These are phyloP conservation scores for Myopa tessellatipennis DNA, from an alignment of 2,888 invertebrate species.

Conservation along the genomic window DNA sequence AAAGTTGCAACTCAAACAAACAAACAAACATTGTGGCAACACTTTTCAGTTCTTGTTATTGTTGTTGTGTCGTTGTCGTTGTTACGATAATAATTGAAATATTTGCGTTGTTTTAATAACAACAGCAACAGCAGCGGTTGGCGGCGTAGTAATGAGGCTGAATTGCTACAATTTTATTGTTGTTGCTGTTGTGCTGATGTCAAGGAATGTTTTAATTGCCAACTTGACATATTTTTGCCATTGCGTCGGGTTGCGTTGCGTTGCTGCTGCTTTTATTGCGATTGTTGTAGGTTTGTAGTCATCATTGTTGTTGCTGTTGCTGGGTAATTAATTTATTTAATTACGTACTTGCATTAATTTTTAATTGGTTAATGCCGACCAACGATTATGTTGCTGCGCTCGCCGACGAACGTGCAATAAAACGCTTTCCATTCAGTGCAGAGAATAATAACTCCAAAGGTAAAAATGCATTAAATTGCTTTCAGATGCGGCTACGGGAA, in stretches of 20 bases:
- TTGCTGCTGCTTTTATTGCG: slow-evolving; percentile 14
- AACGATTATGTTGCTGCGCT: slow-evolving; percentile 44
- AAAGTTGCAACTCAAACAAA: background rate
- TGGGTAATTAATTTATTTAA: slow-evolving; percentile 50
- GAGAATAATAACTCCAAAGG: slow-evolving; percentile 2
- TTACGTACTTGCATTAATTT: slow-evolving; percentile 48
- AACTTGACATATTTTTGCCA: slow-evolving; percentile 28
- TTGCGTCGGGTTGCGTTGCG: background rate
- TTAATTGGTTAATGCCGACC: slow-evolving; percentile 50
- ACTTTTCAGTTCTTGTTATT: background rate
- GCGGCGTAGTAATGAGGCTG: background rate
- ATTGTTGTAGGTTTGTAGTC: background rate
- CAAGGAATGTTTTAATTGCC: background rate
- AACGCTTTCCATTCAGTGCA: slow-evolving; percentile 25
- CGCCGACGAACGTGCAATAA: slow-evolving; percentile 24
- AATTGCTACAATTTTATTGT: slow-evolving; percentile 5
- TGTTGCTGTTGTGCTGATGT: background rate
- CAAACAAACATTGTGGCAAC: slow-evolving; percentile 7
- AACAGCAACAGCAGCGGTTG: slow-evolving; percentile 8
- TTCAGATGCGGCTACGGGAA: slow-evolving; percentile 6
- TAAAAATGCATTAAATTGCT: slow-evolving; percentile 20
- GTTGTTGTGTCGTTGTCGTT: background rate
- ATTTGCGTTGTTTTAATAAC: slow-evolving; percentile 24
- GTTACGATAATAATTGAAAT: slow-evolving; percentile 28
- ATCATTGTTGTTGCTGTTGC: slow-evolving; percentile 33